Conservation (phyloP, 2,888 invertebrate species). For the Standfussiana lucernea region DNA sequence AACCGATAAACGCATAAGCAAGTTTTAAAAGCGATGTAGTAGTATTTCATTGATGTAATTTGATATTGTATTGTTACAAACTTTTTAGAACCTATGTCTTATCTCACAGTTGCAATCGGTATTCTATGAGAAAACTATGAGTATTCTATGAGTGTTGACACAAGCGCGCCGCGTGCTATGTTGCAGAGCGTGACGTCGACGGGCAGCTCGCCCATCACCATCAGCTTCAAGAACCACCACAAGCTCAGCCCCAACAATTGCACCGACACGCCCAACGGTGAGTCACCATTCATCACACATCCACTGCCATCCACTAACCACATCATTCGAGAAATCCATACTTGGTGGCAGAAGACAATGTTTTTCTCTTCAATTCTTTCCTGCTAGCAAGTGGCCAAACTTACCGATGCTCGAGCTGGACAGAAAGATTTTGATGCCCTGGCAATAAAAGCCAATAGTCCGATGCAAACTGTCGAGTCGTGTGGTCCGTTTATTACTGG, state of each 20-base stretch:
- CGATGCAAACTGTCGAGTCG: background rate
- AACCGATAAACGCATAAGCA: too few relatives aligned
- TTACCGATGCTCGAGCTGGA: background rate
- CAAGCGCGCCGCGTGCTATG: background rate
- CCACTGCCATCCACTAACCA: background rate
- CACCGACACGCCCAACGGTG: slow-evolving; percentile 69
- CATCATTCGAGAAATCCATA: background rate
- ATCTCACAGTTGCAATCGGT: background rate
- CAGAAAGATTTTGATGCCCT: too few relatives aligned
- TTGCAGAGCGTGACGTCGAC: slow-evolving; percentile 69
- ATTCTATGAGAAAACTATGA: background rate
- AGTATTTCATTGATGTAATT: too few relatives aligned
- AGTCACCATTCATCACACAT: slow-evolving; percentile 11
- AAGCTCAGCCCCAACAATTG: slow-evolving; percentile 72
- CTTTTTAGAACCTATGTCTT: too few relatives aligned
- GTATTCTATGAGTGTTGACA: background rate
- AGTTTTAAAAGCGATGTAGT: too few relatives aligned
- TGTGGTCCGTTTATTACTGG: too few relatives aligned
- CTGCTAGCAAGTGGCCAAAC: background rate
- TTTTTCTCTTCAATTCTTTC: background rate
- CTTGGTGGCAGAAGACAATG: background rate
- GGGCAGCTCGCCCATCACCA: slow-evolving; percentile 82
- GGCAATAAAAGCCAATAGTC: background rate
- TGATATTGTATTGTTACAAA: too few relatives aligned
- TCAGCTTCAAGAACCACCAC: slow-evolving; percentile 81